Percentiles rank a stretch among this genome's conserved stretches.
Evolutionary conservation across 2,888 invertebrate species (phyloP).

Genomic region (Lacanobia wlatinum): DNA sequence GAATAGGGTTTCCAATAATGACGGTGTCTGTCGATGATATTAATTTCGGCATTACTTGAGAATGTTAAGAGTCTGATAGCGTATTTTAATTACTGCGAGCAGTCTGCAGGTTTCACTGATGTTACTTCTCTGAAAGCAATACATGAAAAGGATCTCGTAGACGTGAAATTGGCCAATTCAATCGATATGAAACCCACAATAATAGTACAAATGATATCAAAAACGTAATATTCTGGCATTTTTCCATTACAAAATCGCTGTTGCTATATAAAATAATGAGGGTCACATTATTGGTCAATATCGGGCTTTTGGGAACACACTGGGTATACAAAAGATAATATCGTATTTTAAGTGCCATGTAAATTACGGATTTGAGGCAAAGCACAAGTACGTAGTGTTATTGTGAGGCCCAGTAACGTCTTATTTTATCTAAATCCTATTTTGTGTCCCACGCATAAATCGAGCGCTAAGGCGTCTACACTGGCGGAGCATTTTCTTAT

Average conservation of each 20-base stretch:
- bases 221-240: constrained; percentile 65
- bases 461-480: constrained; percentile 85
- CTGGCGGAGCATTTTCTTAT: constrained; percentile 90
- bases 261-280: constrained; percentile 71
- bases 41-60: not conserved
- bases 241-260: constrained; percentile 71
- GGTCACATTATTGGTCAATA: constrained; percentile 74
- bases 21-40: not conserved
- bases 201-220: constrained; percentile 51
- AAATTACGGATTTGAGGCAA: constrained; percentile 77
- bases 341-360: constrained; percentile 75
- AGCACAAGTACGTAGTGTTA: constrained; percentile 69
- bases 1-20: constrained; percentile 23
- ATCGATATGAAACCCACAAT: constrained; percentile 53
- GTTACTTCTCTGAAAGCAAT: constrained; percentile 27
- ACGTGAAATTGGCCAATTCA: constrained; percentile 43
- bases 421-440: constrained; percentile 89
- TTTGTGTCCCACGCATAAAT: constrained; percentile 89
- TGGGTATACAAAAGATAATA: constrained; percentile 73
- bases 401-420: constrained; percentile 79
- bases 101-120: constrained; percentile 14
- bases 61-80: constrained; percentile 10
- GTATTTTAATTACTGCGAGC: constrained; percentile 23
- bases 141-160: constrained; percentile 32
- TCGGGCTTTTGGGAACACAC: constrained; percentile 69